Base-by-base conservation (phyloP, 92 coral and sea anemone genomes). In the Siderastrea radians region DNA sequence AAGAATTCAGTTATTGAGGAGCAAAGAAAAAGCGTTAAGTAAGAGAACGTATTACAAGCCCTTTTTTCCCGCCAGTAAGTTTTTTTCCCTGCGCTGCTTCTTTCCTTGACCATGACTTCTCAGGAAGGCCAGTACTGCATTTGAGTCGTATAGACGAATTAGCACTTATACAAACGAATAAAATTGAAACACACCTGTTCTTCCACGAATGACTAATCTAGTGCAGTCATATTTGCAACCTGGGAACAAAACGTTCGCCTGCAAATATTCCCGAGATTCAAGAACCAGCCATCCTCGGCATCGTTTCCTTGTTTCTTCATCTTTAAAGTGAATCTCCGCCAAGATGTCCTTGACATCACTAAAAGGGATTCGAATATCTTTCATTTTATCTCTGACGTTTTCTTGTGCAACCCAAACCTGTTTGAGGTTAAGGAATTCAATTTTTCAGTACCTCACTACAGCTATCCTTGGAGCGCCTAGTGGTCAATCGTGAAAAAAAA, bases 331-430 rank as follows among this genome's bases (percentile, higher is more conserved):
- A 5, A 76, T 53, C 64, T 76, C 80, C 47, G 51, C 66, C 6
- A 76, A 38, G 80, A 76, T 19, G 58, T 76, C 52, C 80, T 76
- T 76, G 10, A 52, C 64, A 7, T 76, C 80, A 76, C 58, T 59
- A 43, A 76, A 76, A 50, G 80, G 80, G 55, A 47, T 72, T 47
- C 14, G 26, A 5, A 76, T 54, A 11, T 52, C 47, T 5, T 76
- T 19, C 62, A 46, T 9, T 47, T 47, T 48, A 13, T 50, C 57
- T 1, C 57, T 19, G 16, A 38, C 50, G 49, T 68, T 14, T 26
- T 44, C n/a, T 6, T 72, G 52, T 9, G 76, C 54, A 47, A 76
- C 50, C 80, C 80, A 76, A 7, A 76, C 66, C 80, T 76, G 66
- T 53, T 10, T 72, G 15, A 72, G 6, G 7, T 2, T 3, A 17